Evolutionary conservation across 2,888 invertebrate genomes (phyloP).

Genomic region (Glomeris marginata): DNA sequence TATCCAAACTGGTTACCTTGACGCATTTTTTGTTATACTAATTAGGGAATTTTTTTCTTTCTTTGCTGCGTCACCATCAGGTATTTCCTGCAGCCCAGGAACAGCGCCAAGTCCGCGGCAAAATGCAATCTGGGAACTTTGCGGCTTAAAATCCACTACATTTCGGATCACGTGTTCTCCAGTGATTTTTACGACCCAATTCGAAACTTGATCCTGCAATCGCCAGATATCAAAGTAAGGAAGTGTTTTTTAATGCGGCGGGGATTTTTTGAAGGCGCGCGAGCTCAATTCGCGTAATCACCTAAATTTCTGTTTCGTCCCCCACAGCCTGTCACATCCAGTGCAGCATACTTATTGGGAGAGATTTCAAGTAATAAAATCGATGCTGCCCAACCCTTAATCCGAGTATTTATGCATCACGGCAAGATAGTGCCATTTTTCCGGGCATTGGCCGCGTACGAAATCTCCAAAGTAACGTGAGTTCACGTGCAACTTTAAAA

Average conservation of each 20-base stretch:
- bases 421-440: slow-evolving; percentile 72
- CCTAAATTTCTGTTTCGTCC: not conserved
- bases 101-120: slow-evolving; percentile 31
- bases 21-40: slow-evolving; percentile 1
- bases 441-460: slow-evolving; percentile 63
- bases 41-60: slow-evolving; percentile 5
- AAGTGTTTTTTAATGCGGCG: not conserved
- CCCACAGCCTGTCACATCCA: slow-evolving; percentile 26
- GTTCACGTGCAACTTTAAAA: no score
- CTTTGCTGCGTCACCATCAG: no score
- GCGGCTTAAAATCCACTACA: slow-evolving; percentile 70
- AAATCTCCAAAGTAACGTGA: slow-evolving; percentile 79
- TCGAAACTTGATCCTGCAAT: slow-evolving; percentile 57
- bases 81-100: slow-evolving; percentile 61
- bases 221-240: slow-evolving; percentile 46
- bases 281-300: not conserved
- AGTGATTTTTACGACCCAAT: slow-evolving; percentile 62
- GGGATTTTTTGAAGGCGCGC: not conserved
- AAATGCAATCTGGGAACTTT: slow-evolving; percentile 59
- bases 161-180: slow-evolving; percentile 77
- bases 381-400: slow-evolving; percentile 77
- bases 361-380: slow-evolving; percentile 74
- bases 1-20: no score
- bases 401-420: slow-evolving; percentile 70
- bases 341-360: slow-evolving; percentile 47